Conservation (phyloP, 2,797 vertebrate species). For the Alauda arvensis region DNA sequence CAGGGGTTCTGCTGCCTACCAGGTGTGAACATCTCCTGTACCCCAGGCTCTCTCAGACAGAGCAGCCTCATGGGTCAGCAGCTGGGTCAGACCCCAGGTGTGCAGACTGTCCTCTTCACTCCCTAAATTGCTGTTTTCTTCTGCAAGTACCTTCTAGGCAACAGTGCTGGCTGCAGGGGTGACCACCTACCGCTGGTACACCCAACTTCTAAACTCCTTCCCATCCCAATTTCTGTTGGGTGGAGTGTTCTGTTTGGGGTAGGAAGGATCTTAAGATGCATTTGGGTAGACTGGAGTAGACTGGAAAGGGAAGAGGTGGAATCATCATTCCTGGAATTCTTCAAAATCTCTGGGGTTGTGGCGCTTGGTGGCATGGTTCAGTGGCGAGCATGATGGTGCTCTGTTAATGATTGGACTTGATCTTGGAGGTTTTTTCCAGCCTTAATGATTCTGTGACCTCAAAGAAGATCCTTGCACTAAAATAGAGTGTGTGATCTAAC, state of each 20-base stretch:
- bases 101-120: not conserved
- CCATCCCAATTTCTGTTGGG: not conserved
- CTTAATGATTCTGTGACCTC: not conserved
- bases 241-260: too few relatives aligned
- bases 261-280: not conserved
- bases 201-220: not conserved
- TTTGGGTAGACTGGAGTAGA: not conserved
- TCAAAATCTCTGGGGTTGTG: not conserved
- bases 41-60: not conserved
- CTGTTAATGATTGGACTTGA: accelerated
- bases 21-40: not conserved
- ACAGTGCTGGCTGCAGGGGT: not conserved
- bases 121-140: not conserved
- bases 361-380: accelerated
- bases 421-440: not conserved
- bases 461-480: not conserved
- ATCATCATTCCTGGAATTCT: not conserved
- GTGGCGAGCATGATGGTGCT: accelerated
- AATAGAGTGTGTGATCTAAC: not conserved
- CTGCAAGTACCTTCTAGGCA: not conserved
- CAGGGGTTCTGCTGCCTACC: not conserved
- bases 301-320: not conserved
- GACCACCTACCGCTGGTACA: not conserved
- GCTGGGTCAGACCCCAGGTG: not conserved
- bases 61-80: not conserved